Evolutionary conservation across 2,113 vertebrate species (phyloP).

Genomic region (Eurystomus gularis): DNA sequence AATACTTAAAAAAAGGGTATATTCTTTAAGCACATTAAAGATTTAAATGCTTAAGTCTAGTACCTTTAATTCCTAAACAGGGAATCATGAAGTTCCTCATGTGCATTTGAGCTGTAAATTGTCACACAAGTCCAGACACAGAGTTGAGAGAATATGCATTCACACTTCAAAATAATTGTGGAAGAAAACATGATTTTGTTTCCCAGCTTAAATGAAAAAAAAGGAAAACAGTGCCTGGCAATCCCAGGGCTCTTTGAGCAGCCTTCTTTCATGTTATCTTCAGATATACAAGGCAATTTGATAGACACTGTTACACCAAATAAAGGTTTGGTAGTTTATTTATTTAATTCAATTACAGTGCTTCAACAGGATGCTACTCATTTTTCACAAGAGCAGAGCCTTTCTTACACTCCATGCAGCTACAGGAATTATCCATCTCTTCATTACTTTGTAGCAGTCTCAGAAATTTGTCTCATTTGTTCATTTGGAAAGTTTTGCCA

Average conservation of each 20-base stretch:
- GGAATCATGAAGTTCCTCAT: not conserved
- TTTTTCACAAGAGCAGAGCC: not conserved
- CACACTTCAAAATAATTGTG: not conserved
- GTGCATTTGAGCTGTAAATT: not conserved
- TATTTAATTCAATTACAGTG: conserved; percentile 39
- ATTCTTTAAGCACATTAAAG: not conserved
- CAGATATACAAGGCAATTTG: not conserved
- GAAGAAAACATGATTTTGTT: not conserved
- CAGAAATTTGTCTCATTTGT: not conserved
- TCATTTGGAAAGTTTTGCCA: not conserved
- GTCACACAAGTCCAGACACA: not conserved
- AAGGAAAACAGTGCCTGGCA: not conserved
- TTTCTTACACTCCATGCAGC: not conserved
- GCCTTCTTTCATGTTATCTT: not conserved
- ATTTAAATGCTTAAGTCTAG: not conserved
- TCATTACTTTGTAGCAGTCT: not conserved
- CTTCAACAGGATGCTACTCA: not conserved
- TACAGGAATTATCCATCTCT: not conserved
- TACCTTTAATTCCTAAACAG: not conserved
- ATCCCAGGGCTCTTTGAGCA: not conserved
- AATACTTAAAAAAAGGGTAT: not conserved
- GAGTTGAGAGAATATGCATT: not conserved
- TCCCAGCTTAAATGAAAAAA: not conserved
- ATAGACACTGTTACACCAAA: not conserved
- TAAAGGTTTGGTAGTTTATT: conserved; percentile 3